A percentile compares a stretch with the other conserved stretches of the same genome.
These are phyloP conservation scores for Gopherus flavomarginatus DNA, from an alignment of 2,113 vertebrate genomes.

Conservation along the genomic window DNA sequence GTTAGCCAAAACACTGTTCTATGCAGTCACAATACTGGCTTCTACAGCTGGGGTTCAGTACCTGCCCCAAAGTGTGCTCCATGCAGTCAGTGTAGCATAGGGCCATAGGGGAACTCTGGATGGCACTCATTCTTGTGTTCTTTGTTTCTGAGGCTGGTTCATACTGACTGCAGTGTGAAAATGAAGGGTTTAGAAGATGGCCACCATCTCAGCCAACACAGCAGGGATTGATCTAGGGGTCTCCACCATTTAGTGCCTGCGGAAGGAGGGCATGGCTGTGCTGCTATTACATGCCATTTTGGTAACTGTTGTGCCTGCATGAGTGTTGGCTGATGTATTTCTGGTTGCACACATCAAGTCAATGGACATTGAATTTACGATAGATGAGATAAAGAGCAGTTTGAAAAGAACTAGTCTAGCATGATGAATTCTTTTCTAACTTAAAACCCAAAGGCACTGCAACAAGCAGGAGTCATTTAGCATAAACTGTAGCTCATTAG, in stretches of 20 bases:
- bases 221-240: neutral
- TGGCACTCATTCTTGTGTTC: neutral
- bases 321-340: neutral
- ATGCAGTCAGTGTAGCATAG: neutral
- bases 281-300: neutral
- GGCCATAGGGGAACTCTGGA: neutral
- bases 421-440: neutral
- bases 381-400: neutral
- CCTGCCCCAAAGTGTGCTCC: neutral
- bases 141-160: neutral
- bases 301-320: neutral
- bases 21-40: neutral
- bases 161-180: neutral
- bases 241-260: fast-evolving
- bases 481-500: neutral
- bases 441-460: neutral
- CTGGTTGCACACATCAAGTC: neutral
- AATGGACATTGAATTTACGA: neutral
- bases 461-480: neutral
- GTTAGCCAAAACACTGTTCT: neutral
- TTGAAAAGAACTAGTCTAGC: neutral
- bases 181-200: neutral
- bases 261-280: neutral
- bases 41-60: neutral
- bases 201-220: neutral